Percentiles rank a stretch among this genome's conserved stretches.
Conservation (phyloP, 2,797 vertebrate genomes). For the Sebastes minor region DNA sequence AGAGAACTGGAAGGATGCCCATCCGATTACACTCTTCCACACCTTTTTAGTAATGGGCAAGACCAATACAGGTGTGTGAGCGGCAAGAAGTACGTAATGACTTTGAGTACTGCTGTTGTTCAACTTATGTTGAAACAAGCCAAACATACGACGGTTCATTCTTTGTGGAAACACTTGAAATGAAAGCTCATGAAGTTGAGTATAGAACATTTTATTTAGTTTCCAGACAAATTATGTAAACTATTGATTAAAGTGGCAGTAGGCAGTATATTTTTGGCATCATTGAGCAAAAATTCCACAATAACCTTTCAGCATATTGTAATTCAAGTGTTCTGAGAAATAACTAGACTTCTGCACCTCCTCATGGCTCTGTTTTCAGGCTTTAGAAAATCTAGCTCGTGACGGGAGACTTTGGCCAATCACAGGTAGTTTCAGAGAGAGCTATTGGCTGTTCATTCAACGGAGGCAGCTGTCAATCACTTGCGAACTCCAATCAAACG, state of each 20-base stretch:
- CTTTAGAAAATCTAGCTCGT: no score
- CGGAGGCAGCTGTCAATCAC: no score
- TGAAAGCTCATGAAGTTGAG: neutral
- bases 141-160: neutral
- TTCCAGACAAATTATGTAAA: neutral
- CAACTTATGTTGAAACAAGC: constrained; percentile 20
- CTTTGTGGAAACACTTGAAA: neutral
- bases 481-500: no score
- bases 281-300: no score
- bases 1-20: constrained; percentile 62
- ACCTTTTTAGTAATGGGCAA: constrained; percentile 60
- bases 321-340: no score
- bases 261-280: no score
- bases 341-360: no score
- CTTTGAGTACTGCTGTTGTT: constrained; percentile 25
- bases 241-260: neutral
- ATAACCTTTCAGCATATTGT: no score
- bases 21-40: constrained; percentile 70
- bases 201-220: neutral
- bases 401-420: no score
- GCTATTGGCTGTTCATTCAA: no score
- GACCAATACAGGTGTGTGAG: constrained; percentile 65
- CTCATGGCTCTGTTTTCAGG: no score
- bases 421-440: no score
- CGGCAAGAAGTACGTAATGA: constrained; percentile 25